phyloP scores from a whole-genome alignment of 2,797 vertebrate genomes.

The Epinephelus malabaricus region DNA sequence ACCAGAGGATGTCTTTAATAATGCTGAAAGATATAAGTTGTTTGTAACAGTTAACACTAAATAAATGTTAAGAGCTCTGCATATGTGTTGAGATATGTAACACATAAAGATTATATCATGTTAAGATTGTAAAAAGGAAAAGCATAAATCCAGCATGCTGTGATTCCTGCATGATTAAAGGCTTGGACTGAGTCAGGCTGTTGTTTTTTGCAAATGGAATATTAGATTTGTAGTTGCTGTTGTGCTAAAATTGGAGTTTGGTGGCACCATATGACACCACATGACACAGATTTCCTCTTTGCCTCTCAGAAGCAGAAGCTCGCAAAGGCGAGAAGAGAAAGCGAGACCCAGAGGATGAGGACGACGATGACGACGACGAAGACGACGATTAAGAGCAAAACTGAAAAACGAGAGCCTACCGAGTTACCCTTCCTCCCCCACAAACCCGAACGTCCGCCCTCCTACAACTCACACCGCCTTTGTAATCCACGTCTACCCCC shows the following conservation, averaged over 20 bases:
- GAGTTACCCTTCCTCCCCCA: conserved; percentile 80
- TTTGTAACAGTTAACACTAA: not conserved
- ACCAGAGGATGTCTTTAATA: not conserved
- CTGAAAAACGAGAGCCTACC: conserved; percentile 74
- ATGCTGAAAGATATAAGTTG: not conserved
- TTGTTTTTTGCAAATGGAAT: not conserved
- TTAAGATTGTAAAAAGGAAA: not conserved
- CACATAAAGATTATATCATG: not conserved
- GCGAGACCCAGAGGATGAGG: conserved; percentile 93
- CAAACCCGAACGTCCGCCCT: conserved; percentile 78
- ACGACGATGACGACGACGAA: conserved; percentile 90
- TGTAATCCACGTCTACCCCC: conserved; percentile 81
- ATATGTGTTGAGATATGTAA: not conserved
- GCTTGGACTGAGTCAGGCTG: not conserved
- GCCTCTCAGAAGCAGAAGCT: conserved; percentile 85
- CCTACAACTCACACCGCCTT: conserved; percentile 80
- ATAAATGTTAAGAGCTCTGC: not conserved
- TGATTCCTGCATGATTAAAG: not conserved
- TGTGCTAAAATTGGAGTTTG: not conserved
- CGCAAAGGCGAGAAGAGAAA: conserved; percentile 94
- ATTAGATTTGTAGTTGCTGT: not conserved
- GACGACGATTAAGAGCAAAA: conserved; percentile 85
- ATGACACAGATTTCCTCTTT: conserved; percentile 19
- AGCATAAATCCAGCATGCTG: not conserved
- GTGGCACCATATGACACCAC: not conserved